These are phyloP conservation scores for Lemur catta DNA, from an alignment of 2,797 vertebrate species.

Conservation along the genomic window DNA sequence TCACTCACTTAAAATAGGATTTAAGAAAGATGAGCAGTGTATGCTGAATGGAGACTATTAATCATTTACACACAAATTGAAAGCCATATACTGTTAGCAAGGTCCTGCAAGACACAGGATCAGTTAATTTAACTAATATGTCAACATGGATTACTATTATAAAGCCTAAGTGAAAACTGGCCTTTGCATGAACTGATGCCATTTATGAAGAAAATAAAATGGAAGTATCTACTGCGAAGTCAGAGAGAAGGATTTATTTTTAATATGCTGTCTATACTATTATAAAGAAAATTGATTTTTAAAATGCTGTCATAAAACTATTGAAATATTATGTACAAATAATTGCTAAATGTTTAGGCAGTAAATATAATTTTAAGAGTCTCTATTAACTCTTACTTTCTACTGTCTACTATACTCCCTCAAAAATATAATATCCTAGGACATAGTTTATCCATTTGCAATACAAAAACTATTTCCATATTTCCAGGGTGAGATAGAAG, in stretches of 20 bases:
- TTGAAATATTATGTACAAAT: not conserved
- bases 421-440: not conserved
- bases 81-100: not conserved
- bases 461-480: not conserved
- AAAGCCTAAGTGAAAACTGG: not conserved
- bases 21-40: not conserved
- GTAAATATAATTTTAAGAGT: not conserved
- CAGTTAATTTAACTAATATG: not conserved
- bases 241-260: not conserved
- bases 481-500: not conserved
- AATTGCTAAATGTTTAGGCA: not conserved
- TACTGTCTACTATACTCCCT: not conserved
- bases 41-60: not conserved
- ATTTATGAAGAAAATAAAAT: constrained; percentile 22
- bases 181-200: constrained; percentile 15
- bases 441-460: not conserved
- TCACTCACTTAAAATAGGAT: not conserved
- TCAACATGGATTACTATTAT: not conserved
- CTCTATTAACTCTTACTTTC: not conserved
- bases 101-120: not conserved
- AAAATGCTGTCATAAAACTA: not conserved
- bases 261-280: not conserved
- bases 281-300: not conserved
- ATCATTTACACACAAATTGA: not conserved
- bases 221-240: constrained; percentile 21